A percentile compares a stretch with the other conserved stretches of the same genome.
Conservation (phyloP, 2,888 invertebrate species). For the Incurvaria masculella region DNA sequence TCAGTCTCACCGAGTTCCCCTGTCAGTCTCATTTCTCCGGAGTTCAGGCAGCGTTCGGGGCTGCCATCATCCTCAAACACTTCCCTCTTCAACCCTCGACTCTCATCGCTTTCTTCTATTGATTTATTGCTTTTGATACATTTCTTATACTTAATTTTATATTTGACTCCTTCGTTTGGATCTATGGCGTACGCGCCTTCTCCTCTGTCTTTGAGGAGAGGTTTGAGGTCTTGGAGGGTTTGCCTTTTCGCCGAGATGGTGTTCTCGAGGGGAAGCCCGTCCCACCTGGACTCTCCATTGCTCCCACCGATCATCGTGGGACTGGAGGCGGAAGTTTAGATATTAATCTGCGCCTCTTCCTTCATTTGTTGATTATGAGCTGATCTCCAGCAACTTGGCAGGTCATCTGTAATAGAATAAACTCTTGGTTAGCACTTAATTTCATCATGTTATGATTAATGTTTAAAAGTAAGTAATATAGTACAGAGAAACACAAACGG, state of each 20-base stretch:
- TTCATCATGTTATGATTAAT: too few species aligned
- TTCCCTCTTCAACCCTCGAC: constrained; percentile 19
- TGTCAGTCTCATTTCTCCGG: background rate
- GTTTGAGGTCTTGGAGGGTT: constrained; percentile 42
- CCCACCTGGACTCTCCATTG: constrained; percentile 4
- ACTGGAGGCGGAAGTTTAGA: background rate
- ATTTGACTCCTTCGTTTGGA: background rate
- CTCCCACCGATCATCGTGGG: background rate
- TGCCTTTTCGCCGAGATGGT: constrained; percentile 32
- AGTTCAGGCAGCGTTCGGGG: background rate
- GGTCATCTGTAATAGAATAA: background rate
- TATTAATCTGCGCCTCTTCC: too few species aligned
- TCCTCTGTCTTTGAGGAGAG: constrained; percentile 48
- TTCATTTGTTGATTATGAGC: background rate
- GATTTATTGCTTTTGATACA: background rate
- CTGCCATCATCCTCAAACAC: constrained; percentile 22
- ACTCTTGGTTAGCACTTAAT: too few species aligned
- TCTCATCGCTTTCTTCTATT: constrained; percentile 15
- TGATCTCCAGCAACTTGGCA: background rate
- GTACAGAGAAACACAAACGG: too few species aligned
- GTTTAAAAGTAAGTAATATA: too few species aligned
- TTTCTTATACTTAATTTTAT: background rate
- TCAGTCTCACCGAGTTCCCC: background rate
- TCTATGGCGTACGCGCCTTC: constrained; percentile 13
- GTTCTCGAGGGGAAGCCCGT: constrained; percentile 29